Base-by-base conservation (phyloP, 2,888 invertebrate genomes). In the Ochropacha duplaris region DNA sequence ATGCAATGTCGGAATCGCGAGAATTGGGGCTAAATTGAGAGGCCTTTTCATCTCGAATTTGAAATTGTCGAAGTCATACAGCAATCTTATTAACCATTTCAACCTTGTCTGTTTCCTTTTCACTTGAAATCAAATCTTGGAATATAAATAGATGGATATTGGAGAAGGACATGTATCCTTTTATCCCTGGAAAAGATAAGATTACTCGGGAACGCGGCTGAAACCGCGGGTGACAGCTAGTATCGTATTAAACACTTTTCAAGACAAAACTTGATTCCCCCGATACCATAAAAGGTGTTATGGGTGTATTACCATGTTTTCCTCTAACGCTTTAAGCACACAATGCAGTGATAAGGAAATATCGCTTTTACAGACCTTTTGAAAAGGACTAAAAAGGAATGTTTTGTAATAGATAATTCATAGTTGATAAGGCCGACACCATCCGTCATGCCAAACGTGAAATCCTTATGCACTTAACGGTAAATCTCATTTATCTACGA, bases 401-500 rank as follows among this genome's bases (percentile, higher is more conserved):
- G 44, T 44, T 16, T 44, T 19, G 19, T 44, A 44, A 44, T 19
- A 2, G 44, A 19, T 44, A 44, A 44, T 44, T 44, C 14, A 9
- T 19, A 1, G 8, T 9, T 6, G 39, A 39, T 44, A 44, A 44
- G 44, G 9, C 6, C 19, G 44, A 44, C 44, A 44, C 44, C 44
- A 44, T 44, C 16, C 9, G 44, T 44, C 19, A 19, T 8, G 9
- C 19, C 44, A 16, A 19, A 44, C 19, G 44, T 19, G 44, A 6
- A 39, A 19, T 44, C 44, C n/a, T 19, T 19, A 44, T n/a, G 44
- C 19, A 44, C 44, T 39, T 39, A n/a, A 16, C 39, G 16, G 39
- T 39, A 36, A 34, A 36, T 36, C 28, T 28, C 34, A 64, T 60
- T 59, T 61, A 58, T 55, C 55, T 59, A 24, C 57, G 74, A 74